Evolutionary conservation across 2,113 vertebrate species (phyloP).

Genomic region (Setophaga petechia): DNA sequence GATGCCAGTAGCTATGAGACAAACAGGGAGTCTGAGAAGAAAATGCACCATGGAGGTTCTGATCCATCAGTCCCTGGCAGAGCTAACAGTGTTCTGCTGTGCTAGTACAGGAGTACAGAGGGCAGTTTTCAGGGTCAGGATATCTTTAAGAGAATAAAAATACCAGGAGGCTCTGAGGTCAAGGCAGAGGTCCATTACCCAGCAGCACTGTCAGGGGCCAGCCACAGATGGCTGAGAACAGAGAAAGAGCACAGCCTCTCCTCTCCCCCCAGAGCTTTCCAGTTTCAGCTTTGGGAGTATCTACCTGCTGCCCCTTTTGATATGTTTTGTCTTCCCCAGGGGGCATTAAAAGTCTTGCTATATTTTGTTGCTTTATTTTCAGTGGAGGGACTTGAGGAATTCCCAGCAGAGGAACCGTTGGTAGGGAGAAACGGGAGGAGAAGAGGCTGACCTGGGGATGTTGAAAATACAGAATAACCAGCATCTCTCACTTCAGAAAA

Average conservation of each 20-base stretch:
- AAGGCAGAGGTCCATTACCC: not conserved
- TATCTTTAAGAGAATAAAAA: not conserved
- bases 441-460: not conserved
- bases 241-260: not conserved
- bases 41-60: not conserved
- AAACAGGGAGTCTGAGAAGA: not conserved
- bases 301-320: not conserved
- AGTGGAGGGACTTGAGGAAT: not conserved
- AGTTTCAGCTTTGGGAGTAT: not conserved
- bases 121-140: not conserved
- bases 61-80: not conserved
- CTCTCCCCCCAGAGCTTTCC: not conserved
- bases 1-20: not conserved
- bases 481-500: not conserved
- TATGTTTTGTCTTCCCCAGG: not conserved
- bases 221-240: not conserved
- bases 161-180: not conserved
- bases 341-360: not conserved
- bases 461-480: not conserved
- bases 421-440: not conserved
- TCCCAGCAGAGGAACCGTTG: not conserved
- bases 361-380: not conserved
- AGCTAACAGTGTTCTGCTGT: not conserved
- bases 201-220: not conserved
- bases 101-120: not conserved